phyloP scores from a whole-genome alignment of 1,140 invertebrate species.

The Saccostrea echinata region DNA sequence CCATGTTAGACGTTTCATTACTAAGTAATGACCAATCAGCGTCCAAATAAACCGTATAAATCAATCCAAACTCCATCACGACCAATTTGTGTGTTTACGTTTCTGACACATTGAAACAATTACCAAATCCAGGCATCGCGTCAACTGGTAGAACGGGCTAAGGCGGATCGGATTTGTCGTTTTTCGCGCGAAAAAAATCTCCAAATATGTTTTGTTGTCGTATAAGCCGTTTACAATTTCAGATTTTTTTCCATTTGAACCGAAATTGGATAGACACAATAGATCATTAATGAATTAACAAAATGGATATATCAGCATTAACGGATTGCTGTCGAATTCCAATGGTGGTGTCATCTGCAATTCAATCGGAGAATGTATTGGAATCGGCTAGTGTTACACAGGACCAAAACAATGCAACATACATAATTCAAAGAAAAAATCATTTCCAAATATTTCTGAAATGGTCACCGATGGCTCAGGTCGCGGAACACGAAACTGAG shows the following conservation, averaged over 20 bases:
- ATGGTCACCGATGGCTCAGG: neutral
- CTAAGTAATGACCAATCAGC: slow-evolving; percentile 30
- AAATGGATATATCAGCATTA: slow-evolving; percentile 20
- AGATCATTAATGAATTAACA: slow-evolving; percentile 39
- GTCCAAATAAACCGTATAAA: slow-evolving; percentile 39
- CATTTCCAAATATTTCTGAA: slow-evolving; percentile 33
- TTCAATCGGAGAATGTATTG: slow-evolving; percentile 20
- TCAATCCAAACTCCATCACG: slow-evolving; percentile 29
- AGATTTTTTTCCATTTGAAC: slow-evolving; percentile 18
- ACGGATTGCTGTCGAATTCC: neutral
- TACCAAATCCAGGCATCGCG: neutral
- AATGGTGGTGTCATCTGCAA: slow-evolving; percentile 12
- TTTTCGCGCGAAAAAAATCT: slow-evolving; percentile 25
- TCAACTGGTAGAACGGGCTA: slow-evolving; percentile 3
- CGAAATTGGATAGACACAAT: slow-evolving; percentile 31
- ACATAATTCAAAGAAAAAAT: slow-evolving; percentile 27
- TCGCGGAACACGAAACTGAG: neutral
- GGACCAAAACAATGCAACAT: slow-evolving; percentile 28
- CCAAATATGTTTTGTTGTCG: neutral
- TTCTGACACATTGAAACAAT: slow-evolving; percentile 34
- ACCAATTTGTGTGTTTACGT: slow-evolving; percentile 34
- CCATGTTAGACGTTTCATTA: slow-evolving; percentile 34
- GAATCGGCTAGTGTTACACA: neutral
- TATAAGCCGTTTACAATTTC: slow-evolving; percentile 18
- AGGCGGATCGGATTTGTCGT: neutral